Conservation (phyloP, 2,888 invertebrate genomes). For the Sesia apiformis region DNA sequence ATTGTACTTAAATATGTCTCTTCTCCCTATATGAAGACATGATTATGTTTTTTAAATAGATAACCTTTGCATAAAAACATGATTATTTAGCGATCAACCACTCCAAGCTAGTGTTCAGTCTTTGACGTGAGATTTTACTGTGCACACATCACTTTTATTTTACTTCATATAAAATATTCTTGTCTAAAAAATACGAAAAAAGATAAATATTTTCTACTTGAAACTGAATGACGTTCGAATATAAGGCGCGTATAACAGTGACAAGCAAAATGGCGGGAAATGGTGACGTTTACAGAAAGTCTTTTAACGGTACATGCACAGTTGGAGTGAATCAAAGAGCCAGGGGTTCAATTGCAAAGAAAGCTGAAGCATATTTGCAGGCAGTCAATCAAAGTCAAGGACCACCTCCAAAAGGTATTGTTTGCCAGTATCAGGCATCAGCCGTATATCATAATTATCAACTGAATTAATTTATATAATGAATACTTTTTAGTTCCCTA, state of each 20-base stretch:
- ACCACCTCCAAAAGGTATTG: constrained; percentile 24
- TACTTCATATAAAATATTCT: background rate
- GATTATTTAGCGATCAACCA: constrained; percentile 5
- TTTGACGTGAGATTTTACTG: constrained; percentile 16
- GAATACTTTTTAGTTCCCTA: no score
- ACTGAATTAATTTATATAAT: no score
- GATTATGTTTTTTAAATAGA: constrained; percentile 13
- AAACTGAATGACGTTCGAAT: constrained; percentile 40
- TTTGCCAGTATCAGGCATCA: background rate
- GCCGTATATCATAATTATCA: no score
- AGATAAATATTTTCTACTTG: constrained; percentile 1
- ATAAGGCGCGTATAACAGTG: constrained; percentile 43
- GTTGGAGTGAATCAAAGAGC: constrained; percentile 37
- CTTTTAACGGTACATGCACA: constrained; percentile 40
- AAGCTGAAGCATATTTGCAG: constrained; percentile 52
- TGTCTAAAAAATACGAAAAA: background rate
- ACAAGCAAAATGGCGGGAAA: constrained; percentile 40
- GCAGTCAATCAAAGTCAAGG: constrained; percentile 49
- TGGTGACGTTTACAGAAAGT: constrained; percentile 37
- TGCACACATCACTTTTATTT: constrained; percentile 12
- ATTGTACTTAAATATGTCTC: background rate
- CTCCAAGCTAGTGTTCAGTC: constrained; percentile 13
- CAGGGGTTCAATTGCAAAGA: constrained; percentile 45
- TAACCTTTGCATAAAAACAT: constrained; percentile 18
- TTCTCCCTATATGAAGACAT: constrained; percentile 4